Evolutionary conservation across 2,888 invertebrate species (phyloP), one percentile per base, ranked within the genome.

Genomic region (Gibbula magus): DNA sequence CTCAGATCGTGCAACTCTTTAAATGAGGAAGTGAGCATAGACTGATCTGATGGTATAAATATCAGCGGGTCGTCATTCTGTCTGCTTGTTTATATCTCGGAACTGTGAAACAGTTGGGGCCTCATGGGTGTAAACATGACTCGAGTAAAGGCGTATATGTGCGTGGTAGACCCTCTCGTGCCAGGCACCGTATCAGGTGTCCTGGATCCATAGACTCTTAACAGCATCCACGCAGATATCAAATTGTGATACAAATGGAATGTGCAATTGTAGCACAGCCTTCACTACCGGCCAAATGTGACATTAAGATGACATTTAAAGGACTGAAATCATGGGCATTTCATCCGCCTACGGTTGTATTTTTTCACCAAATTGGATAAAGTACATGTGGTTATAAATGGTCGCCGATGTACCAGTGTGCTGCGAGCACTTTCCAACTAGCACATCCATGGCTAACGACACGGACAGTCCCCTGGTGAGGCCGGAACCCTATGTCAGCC

Each of bases 381-480:
- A 61, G 25, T 25, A 16, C 29, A 25, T 61, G 13, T n/a, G 61
- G 16, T 61, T 61, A 61, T 61, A 61, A 61, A 61, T 61, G 61
- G 61, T 61, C 7, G 61, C 29, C 18, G 16, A 29, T 29, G 29
- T 61, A 10, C 61, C 61, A 3, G 10, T 16, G 25, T 74, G 74
- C 8, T 51, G 4, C 7, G 20, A 18, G 29, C 16, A 20, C 13
- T 10, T 51, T 7, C 35, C 51, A 32, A 52, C 29, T n/a, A 29
- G 32, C 29, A 70, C 20, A 66, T 39, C 20, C 20, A 83, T 83
- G 83, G 82, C 82, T n/a, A 84, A 84, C 52, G 35, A 77, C 22
- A 79, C 80, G 10, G 79, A 81, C 74, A 74, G 4, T 10, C 51
- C 45, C 13, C 18, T 45, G 45, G 25, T 51, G 45, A 45, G 51